phyloP scores from a whole-genome alignment of 2,113 vertebrate genomes.

The Cichladusa arquata region DNA sequence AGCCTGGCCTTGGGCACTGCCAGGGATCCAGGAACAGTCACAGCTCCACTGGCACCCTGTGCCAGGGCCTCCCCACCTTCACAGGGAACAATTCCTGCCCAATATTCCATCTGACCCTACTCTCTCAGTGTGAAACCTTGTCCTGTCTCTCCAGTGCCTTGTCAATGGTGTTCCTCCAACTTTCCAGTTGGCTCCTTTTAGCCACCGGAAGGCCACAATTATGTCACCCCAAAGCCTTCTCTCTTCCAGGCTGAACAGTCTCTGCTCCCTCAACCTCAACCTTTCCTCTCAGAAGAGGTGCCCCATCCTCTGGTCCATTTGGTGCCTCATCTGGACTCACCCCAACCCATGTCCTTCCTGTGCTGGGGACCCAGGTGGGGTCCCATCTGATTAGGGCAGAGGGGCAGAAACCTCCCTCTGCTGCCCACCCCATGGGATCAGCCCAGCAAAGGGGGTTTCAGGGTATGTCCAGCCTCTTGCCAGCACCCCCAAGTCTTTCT shows the following conservation, averaged over 20 bases:
- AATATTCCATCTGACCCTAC: fast-evolving
- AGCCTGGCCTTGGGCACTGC: background rate
- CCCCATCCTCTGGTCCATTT: background rate
- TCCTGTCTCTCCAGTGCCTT: background rate
- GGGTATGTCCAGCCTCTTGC: background rate
- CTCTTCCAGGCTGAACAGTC: background rate
- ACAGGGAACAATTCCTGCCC: fast-evolving
- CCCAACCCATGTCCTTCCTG: too few species aligned
- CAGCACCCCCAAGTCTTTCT: background rate
- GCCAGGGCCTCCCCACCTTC: fast-evolving
- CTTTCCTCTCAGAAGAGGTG: background rate
- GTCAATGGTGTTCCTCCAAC: background rate
- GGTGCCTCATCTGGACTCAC: background rate
- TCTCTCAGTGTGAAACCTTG: background rate
- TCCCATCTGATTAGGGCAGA: background rate
- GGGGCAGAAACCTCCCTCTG: background rate
- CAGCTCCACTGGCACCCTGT: background rate
- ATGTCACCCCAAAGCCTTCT: background rate
- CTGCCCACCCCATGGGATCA: background rate
- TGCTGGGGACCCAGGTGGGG: background rate
- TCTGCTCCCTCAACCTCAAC: background rate
- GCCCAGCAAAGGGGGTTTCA: background rate
- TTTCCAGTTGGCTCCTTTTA: too few species aligned
- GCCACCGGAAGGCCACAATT: too few species aligned
- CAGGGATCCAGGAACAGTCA: background rate